Base-by-base conservation (phyloP, 2,797 vertebrate species). In the Sorex maritimensis region DNA sequence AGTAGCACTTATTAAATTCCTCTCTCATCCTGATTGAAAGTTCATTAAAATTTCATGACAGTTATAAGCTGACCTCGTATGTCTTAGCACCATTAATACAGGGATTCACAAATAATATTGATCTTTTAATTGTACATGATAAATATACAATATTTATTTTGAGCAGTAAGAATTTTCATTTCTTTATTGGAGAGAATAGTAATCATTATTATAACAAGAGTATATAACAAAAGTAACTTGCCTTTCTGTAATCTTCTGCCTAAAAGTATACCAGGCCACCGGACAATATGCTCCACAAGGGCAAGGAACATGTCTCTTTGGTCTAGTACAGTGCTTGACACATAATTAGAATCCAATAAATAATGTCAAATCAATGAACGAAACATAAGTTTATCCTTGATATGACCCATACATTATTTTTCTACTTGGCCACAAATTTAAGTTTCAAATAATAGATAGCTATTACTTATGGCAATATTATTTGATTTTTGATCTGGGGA, bases 1-100 rank as follows among this genome's bases (percentile, higher is more conserved):
- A 68, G 67, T 89, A 89, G 23, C 73, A 92, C 93, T 79, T 92
- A 46, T 88, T 93, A 83, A 95, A 88, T 88, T 91, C 26, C 91
- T 77, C 26, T 78, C 4, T 86, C 71, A 86, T 65, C 72, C 63
- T 94, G 78, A 82, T 77, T 80, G 90, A 95, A 75, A 78, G 19
- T 81, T 90, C 69, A 84, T 28, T 78, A 88, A 91, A 55, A 78
- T 93, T 96, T 90, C 85, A 73, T 89, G 44, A 26, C 92, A 72
- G 44, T 86, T 85, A 88, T 90, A 85, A 90, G 63, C 58, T 92
- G 86, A 88, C n/a, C n/a, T 73, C 89, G 8, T 52, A 46, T 88
- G 14, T 86, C 75, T 86, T 85, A 93, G 55, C 26, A 90, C 65
- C 86, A 81, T 77, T 58, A 81, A 84, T 90, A 11, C 86, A 88